Conservation (phyloP, 2,797 vertebrate species). For the Malacoraja senta region DNA sequence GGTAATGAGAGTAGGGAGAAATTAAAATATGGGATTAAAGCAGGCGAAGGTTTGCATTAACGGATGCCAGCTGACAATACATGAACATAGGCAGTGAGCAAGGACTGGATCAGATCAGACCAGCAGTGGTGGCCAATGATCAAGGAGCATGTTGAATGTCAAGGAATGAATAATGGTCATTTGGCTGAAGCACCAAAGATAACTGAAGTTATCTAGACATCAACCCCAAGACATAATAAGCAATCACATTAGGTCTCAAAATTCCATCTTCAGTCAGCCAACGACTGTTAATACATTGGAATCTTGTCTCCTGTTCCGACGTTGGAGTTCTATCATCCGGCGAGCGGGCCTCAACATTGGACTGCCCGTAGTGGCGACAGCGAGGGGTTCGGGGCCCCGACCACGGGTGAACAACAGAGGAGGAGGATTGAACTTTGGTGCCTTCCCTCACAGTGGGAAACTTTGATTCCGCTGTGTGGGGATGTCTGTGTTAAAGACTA, state of each 20-base stretch:
- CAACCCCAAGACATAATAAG: background rate
- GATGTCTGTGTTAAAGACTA: too few species aligned
- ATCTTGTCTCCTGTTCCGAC: too few species aligned
- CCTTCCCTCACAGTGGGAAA: too few species aligned
- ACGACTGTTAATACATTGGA: background rate
- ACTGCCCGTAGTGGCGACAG: too few species aligned
- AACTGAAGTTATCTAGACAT: background rate
- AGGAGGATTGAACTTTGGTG: too few species aligned
- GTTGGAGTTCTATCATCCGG: too few species aligned
- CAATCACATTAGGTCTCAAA: background rate
- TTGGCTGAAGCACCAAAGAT: background rate
- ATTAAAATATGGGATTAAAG: background rate
- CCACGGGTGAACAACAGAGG: too few species aligned
- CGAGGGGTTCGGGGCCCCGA: too few species aligned
- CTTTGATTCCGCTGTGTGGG: too few species aligned
- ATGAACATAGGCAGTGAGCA: background rate
- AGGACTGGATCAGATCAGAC: background rate
- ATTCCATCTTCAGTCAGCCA: background rate
- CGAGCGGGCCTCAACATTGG: too few species aligned
- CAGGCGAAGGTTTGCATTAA: background rate
- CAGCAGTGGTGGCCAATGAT: background rate
- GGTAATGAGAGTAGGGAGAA: too few species aligned
- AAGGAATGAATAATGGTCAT: background rate
- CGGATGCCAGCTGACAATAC: background rate
- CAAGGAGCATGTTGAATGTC: background rate